phyloP scores from a whole-genome alignment of 53 echinoderm and acorn worm genomes.

The Apostichopus leukothele region DNA sequence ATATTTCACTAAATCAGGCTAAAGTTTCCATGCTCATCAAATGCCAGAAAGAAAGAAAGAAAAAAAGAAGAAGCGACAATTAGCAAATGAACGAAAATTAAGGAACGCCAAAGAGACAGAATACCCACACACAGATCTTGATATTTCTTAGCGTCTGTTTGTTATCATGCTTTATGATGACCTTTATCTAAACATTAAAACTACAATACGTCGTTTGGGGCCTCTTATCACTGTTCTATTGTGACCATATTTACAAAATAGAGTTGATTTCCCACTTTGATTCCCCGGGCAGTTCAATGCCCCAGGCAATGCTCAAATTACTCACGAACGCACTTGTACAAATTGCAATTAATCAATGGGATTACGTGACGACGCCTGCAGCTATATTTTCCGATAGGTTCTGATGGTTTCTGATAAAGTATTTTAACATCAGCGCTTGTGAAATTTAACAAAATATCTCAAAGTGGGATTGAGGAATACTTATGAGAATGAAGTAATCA shows the following conservation, averaged over 20 bases:
- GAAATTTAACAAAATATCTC: background rate
- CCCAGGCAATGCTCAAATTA: constrained; percentile 39
- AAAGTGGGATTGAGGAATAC: background rate
- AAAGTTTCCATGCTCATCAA: constrained; percentile 16
- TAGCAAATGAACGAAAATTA: constrained; percentile 48
- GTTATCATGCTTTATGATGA: constrained; percentile 41
- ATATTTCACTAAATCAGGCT: constrained; percentile 7
- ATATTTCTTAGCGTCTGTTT: constrained; percentile 44
- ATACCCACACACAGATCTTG: background rate
- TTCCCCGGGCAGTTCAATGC: constrained; percentile 34
- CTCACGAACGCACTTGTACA: constrained; percentile 51
- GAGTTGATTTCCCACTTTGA: constrained; percentile 41
- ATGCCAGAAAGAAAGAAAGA: constrained; percentile 13
- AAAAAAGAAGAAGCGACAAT: constrained; percentile 11
- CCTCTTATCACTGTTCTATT: constrained; percentile 48
- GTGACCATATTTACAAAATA: constrained; percentile 46
- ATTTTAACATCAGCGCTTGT: background rate
- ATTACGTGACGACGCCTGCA: constrained; percentile 43
- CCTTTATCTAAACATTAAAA: constrained; percentile 45
- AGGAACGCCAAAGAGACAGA: constrained; percentile 35
- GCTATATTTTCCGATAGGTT: constrained; percentile 22
- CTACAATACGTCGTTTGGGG: constrained; percentile 44
- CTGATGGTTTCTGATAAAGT: constrained; percentile 32
- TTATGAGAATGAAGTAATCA: constrained; percentile 18
- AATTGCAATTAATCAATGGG: constrained; percentile 53